Evolutionary conservation across 2,888 invertebrate species (phyloP), one percentile per base, ranked within the genome.

Genomic region (Hylaea fasciaria): DNA sequence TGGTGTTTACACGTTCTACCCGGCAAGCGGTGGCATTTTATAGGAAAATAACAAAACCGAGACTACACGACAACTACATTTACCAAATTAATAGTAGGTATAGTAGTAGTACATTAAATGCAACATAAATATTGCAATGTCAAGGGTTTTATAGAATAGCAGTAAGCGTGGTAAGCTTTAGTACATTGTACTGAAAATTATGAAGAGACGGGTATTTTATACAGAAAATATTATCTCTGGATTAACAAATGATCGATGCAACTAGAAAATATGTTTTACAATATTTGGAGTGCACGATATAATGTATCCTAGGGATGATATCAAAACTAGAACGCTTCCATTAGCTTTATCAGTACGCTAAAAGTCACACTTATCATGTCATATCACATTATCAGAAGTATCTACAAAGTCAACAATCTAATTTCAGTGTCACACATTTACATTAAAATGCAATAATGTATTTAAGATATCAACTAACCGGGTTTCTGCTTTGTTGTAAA

Each of bases 281-380:
- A 48, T 57, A 49, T 57, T 48, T 14, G n/a, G 29, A 60, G 52
- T 52, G 44, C 48, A 53, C 13, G 40, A 44, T 54, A 45, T 39
- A 43, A 16, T 41, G 48, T 60, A 32, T 52, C 40, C 41, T 53
- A 56, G 43, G 48, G 56, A 57, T 57, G 56, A 44, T 29, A 53
- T 50, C 56, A 43, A 40, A 56, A 62, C 45, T 62, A 16, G 56
- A 40, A 12, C 61, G 45, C 14, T 43, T 47, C 56, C 44, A 62
- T 62, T 62, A 62, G 52, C 44, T 52, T 62, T 62, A 62, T 62
- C 61, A 52, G 48, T 41, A 52, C 48, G 45, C 52, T 62, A 57
- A 53, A 28, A 32, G 52, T 44, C 22, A 22, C 41, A 50, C 52
- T 48, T 62, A 62, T 52, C 56, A 43, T 39, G 37, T 44, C 44